Evolutionary conservation across 2,113 vertebrate genomes (phyloP).

Genomic region (Oreocharis arfaki): DNA sequence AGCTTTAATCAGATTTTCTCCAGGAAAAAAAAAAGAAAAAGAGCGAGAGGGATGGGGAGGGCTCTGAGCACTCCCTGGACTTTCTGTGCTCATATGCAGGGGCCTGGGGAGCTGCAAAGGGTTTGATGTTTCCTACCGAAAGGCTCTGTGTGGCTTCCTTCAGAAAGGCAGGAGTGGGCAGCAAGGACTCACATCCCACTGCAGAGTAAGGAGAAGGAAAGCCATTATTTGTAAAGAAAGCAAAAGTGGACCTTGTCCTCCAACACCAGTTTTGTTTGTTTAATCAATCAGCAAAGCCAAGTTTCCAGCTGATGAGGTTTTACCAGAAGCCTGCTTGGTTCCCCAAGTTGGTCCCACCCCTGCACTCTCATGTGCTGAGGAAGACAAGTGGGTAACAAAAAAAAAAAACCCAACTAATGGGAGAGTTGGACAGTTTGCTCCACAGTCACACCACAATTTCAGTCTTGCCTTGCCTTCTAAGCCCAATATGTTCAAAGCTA

Average conservation of each 20-base stretch:
- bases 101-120: not conserved
- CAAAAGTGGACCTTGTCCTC: not conserved
- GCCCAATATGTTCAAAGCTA: not conserved
- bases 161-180: not conserved
- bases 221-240: not conserved
- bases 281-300: not conserved
- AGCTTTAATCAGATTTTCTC: conserved; percentile 59
- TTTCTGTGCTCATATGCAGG: not conserved
- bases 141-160: not conserved
- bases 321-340: not conserved
- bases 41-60: not conserved
- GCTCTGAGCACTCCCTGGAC: not conserved
- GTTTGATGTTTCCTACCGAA: not conserved
- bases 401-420: not conserved
- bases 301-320: not conserved
- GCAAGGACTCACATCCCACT: not conserved
- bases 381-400: not conserved
- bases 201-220: not conserved
- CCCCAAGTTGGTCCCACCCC: not conserved
- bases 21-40: not conserved
- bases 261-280: not conserved
- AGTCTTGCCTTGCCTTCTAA: not conserved
- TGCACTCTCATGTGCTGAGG: not conserved
- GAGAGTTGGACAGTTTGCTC: not conserved
- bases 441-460: not conserved